Evolutionary conservation across 1,140 invertebrate genomes (phyloP).

Genomic region (Acromyrmex echinatior): DNA sequence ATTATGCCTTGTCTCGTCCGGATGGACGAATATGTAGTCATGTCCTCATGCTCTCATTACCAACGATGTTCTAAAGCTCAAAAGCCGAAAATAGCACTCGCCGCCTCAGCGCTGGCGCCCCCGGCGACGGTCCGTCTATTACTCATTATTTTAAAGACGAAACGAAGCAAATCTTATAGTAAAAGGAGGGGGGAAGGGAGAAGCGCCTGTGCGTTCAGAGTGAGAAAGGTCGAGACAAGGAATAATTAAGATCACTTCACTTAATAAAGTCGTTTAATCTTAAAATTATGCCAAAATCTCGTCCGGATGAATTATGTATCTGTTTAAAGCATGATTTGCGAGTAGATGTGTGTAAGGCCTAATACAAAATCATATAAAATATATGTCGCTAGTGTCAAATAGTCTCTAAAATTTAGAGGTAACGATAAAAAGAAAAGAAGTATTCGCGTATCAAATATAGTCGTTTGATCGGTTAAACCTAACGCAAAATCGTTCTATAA

Average conservation of each 20-base stretch:
- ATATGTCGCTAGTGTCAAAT: too few relatives aligned
- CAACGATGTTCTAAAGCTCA: neutral
- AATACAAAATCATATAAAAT: too few relatives aligned
- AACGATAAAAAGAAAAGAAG: too few relatives aligned
- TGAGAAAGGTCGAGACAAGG: neutral
- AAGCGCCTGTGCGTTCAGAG: neutral
- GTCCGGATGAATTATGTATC: neutral
- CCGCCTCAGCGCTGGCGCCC: too few relatives aligned
- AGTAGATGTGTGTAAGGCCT: too few relatives aligned
- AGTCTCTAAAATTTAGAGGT: too few relatives aligned
- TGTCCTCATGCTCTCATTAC: neutral
- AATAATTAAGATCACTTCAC: conserved; percentile 9
- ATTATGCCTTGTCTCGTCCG: neutral
- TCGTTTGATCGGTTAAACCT: too few relatives aligned
- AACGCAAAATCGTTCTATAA: too few relatives aligned
- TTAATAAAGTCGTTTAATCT: neutral
- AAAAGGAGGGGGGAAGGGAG: too few relatives aligned
- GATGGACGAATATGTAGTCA: neutral
- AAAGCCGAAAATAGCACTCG: neutral
- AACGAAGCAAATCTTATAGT: neutral
- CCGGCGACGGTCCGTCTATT: too few relatives aligned
- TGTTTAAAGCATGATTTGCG: neutral
- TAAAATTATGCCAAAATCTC: neutral
- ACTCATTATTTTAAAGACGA: neutral
- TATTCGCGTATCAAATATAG: too few relatives aligned